Percentiles rank a stretch among this genome's conserved stretches.
Conservation (phyloP, 2,888 invertebrate species). For the Callyntrura guangdongensis region DNA sequence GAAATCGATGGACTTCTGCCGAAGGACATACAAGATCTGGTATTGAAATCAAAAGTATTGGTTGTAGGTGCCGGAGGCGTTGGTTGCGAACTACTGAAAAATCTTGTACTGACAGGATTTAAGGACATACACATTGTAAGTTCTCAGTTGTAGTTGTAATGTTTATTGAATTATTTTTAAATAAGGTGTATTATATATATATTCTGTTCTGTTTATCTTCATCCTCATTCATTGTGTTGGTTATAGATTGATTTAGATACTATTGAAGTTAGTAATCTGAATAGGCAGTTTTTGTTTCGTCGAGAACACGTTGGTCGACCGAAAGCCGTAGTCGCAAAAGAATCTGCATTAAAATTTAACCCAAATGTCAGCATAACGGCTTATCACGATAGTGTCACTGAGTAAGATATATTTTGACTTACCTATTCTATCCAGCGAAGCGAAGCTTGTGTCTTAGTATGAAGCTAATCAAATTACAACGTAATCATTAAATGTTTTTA, state of each 20-base stretch:
- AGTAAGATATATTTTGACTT: conserved; percentile 88
- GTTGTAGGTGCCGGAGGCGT: conserved; percentile 99
- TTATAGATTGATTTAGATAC: conserved; percentile 99
- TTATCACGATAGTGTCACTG: conserved; percentile 97
- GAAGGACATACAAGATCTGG: conserved; percentile 89
- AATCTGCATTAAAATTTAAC: conserved; percentile 95
- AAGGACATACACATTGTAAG: conserved; percentile 97
- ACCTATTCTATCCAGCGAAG: too few species aligned
- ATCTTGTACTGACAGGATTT: conserved; percentile 98
- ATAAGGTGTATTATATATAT: conserved; percentile 17
- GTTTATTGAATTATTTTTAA: too few species aligned
- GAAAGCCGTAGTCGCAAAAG: conserved; percentile 96
- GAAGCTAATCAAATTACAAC: too few species aligned
- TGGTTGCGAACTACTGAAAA: conserved; percentile 99
- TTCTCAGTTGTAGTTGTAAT: conserved; percentile 83
- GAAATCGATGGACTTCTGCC: conserved; percentile 88
- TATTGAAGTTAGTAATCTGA: conserved; percentile 99
- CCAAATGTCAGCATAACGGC: conserved; percentile 95
- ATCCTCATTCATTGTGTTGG: too few species aligned
- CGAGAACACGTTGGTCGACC: conserved; percentile 99
- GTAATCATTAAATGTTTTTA: conserved; percentile 75
- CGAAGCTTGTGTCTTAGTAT: too few species aligned
- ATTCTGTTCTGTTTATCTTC: too few species aligned
- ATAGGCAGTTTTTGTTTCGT: conserved; percentile 99
- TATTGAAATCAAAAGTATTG: conserved; percentile 91